Evolutionary conservation across 2,113 vertebrate genomes (phyloP).

Genomic region (Istiophorus platypterus): DNA sequence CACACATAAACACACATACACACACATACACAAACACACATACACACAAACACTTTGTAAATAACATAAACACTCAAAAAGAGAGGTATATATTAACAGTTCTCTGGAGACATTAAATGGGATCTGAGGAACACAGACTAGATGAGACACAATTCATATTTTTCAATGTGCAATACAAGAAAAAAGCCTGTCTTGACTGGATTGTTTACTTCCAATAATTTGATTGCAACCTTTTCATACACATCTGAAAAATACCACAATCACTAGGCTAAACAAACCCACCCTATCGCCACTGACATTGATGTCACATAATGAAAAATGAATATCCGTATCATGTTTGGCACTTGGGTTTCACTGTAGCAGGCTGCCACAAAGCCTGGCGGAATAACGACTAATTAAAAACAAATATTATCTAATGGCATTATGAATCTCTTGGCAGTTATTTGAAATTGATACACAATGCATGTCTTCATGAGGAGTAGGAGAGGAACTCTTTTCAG

Average conservation of each 20-base stretch:
- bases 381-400: neutral
- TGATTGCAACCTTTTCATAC: conserved; percentile 7
- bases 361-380: neutral
- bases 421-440: neutral
- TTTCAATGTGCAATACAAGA: neutral
- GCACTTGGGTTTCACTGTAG: neutral
- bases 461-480: neutral
- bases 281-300: conserved; percentile 1
- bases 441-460: neutral
- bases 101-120: conserved; percentile 15
- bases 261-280: neutral
- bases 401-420: neutral
- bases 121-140: conserved; percentile 8
- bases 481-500: conserved; percentile 3
- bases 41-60: too few relatives aligned
- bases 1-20: neutral
- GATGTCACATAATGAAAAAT: neutral
- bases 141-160: conserved; percentile 25
- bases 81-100: conserved; percentile 38
- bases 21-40: neutral
- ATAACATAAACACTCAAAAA: conserved; percentile 7
- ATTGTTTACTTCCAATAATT: conserved; percentile 8
- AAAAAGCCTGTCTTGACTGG: neutral
- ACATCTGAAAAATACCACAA: neutral
- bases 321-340: conserved; percentile 6